Percentiles rank a stretch among this genome's conserved stretches.
These are phyloP conservation scores for Tamias sibiricus DNA, from an alignment of 2,113 vertebrate genomes.

Conservation along the genomic window DNA sequence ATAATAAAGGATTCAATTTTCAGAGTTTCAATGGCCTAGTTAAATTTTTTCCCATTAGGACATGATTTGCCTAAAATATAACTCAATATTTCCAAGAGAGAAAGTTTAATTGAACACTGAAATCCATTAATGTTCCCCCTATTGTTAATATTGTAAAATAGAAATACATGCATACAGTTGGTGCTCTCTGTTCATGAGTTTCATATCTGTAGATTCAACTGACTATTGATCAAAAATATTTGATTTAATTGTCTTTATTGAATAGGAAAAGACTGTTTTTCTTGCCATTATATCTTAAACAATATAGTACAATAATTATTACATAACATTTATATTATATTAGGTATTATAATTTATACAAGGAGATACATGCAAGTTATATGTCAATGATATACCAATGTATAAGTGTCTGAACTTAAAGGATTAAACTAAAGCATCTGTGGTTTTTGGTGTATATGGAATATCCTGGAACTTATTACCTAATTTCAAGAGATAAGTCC, in stretches of 20 bases:
- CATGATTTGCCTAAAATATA: not conserved
- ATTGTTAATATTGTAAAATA: not conserved
- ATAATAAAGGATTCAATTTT: not conserved
- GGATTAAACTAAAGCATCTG: not conserved
- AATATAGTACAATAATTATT: not conserved
- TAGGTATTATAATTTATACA: not conserved
- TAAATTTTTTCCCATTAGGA: not conserved
- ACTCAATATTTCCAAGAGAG: not conserved
- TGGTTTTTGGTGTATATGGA: not conserved
- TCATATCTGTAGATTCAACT: not conserved
- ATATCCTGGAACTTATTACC: not conserved
- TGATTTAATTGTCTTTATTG: not conserved
- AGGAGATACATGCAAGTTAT: not conserved
- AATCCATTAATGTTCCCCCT: not conserved
- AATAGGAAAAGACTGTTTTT: not conserved
- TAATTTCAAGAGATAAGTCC: no score
- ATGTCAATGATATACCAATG: not conserved
- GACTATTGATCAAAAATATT: not conserved
- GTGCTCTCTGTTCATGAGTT: not conserved
- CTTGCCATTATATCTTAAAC: not conserved
- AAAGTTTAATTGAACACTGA: not conserved
- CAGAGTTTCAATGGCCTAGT: not conserved
- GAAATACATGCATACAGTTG: not conserved
- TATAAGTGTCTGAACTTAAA: not conserved
- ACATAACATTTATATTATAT: not conserved